phyloP scores from a whole-genome alignment of 2,797 vertebrate species.

The Lagorchestes hirsutus region DNA sequence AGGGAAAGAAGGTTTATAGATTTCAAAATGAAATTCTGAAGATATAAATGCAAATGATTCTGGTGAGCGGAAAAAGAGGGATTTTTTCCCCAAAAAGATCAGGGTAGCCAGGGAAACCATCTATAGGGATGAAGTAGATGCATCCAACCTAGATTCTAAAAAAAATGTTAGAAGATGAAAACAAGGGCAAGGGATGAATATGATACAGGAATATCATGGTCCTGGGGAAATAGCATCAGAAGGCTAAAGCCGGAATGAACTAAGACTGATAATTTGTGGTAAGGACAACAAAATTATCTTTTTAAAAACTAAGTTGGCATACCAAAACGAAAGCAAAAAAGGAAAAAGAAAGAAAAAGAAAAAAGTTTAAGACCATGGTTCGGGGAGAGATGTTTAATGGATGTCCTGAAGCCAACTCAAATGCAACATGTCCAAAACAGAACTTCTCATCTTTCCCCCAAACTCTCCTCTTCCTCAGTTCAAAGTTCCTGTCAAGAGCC shows the following conservation, averaged over 20 bases:
- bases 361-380: neutral
- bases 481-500: neutral
- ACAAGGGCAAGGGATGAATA: neutral
- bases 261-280: neutral
- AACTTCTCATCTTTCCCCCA: neutral
- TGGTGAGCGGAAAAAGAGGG: neutral
- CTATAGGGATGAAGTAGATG: neutral
- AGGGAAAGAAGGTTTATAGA: neutral
- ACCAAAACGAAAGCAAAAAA: neutral
- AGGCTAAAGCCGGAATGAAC: neutral
- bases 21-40: neutral
- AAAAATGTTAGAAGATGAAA: neutral
- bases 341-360: neutral
- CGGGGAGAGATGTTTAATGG: neutral
- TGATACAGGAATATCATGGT: neutral
- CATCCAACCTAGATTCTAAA: neutral
- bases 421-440: neutral
- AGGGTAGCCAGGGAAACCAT: neutral
- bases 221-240: neutral
- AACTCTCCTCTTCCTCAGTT: neutral
- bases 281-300: neutral
- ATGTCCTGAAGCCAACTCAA: neutral
- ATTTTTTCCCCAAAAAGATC: neutral
- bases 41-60: neutral
- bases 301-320: neutral